Evolutionary conservation across 2,888 invertebrate species (phyloP).

Genomic region (Julus scandinavius): DNA sequence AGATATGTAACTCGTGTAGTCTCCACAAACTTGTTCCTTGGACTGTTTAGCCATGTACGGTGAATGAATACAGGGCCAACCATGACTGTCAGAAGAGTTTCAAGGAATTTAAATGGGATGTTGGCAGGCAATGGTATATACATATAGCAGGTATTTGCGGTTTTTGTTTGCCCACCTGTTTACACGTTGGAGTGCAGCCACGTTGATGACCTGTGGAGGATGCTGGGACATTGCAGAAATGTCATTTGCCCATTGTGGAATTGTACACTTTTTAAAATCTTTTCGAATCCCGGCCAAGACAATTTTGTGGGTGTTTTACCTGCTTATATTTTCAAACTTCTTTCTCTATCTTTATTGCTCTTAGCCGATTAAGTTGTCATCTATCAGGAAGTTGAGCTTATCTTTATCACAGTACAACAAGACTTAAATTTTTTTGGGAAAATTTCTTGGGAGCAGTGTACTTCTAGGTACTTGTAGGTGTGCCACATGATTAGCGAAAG

Average conservation of each 20-base stretch:
- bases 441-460: background rate
- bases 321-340: background rate
- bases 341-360: background rate
- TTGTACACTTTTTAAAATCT: background rate
- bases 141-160: background rate
- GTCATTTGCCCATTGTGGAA: background rate
- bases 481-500: background rate
- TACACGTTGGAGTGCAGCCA: background rate
- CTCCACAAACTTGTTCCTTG: conserved; percentile 29
- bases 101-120: background rate
- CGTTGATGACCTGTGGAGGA: background rate
- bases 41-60: conserved; percentile 38
- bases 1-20: conserved; percentile 19
- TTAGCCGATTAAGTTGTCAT: background rate
- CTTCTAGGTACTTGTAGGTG: background rate
- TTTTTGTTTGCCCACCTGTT: conserved; percentile 37
- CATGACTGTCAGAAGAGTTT: conserved; percentile 37
- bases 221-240: background rate
- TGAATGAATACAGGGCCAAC: conserved; percentile 22
- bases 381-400: background rate
- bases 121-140: background rate
- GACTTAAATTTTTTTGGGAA: background rate
- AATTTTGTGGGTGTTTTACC: background rate
- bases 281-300: background rate
- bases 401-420: background rate